Percentiles rank a stretch among this genome's conserved stretches.
Evolutionary conservation across 1,140 invertebrate genomes (phyloP).

Genomic region (Colletes gigas): DNA sequence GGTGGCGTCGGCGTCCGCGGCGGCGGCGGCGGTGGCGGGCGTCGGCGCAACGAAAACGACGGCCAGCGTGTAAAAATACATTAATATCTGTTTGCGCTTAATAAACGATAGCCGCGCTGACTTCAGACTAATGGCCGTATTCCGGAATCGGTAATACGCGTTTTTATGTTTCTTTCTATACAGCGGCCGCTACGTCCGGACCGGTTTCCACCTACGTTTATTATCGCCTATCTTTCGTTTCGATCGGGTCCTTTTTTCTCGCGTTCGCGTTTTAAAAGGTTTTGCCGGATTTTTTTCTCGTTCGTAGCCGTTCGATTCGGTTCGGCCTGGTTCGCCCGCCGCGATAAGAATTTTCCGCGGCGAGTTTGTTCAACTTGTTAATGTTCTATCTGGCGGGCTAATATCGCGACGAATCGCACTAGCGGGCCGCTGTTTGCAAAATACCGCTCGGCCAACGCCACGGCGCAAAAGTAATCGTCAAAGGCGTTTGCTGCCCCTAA

Average conservation of each 20-base stretch:
- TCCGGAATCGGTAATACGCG: constrained; percentile 77
- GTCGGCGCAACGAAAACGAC: constrained; percentile 64
- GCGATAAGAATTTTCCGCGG: neutral
- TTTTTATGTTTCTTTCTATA: constrained; percentile 74
- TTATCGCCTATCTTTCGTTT: constrained; percentile 39
- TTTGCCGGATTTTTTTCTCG: neutral
- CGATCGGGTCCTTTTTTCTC: constrained; percentile 53
- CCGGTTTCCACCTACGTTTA: constrained; percentile 45
- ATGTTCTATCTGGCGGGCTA: neutral
- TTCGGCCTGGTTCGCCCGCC: neutral
- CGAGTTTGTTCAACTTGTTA: neutral
- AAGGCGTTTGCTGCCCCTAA: too few relatives aligned
- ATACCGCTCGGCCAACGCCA: too few relatives aligned
- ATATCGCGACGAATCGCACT: neutral
- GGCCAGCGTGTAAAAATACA: constrained; percentile 80
- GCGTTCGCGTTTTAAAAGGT: constrained; percentile 13
- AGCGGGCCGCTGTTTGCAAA: neutral
- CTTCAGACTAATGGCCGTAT: constrained; percentile 80
- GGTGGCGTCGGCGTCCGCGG: constrained; percentile 64
- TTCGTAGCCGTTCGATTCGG: neutral
- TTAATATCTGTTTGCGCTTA: constrained; percentile 82
- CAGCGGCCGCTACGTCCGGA: constrained; percentile 24
- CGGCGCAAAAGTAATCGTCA: too few relatives aligned
- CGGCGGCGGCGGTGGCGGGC: constrained; percentile 49
- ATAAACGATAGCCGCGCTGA: constrained; percentile 79